Conservation (phyloP, 30 jellyfish, hydroid and myxozoan species). For the Chrysaora quinquecirrha region DNA sequence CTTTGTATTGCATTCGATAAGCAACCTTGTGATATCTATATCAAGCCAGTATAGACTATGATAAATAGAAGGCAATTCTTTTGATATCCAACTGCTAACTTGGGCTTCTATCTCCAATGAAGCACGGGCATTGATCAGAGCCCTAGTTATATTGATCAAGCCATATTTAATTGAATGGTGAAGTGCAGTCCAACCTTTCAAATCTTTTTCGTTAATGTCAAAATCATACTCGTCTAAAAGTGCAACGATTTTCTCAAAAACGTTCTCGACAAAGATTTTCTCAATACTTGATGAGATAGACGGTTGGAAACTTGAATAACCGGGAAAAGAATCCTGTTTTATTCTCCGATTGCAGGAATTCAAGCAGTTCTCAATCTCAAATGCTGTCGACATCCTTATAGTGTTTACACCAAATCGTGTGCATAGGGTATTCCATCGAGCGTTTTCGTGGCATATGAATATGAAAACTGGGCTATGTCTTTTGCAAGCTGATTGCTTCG, state of each 20-base stretch:
- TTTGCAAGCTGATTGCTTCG: background rate
- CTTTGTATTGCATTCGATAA: background rate
- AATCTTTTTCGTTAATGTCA: constrained; percentile 30
- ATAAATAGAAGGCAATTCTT: constrained; percentile 36
- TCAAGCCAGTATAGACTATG: constrained; percentile 46
- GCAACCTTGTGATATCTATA: constrained; percentile 1
- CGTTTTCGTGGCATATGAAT: constrained; percentile 39
- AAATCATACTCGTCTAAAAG: constrained; percentile 34
- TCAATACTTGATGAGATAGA: background rate
- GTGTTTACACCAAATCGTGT: background rate
- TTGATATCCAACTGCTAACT: constrained; percentile 43
- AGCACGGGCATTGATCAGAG: constrained; percentile 23
- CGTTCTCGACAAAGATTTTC: constrained; percentile 11
- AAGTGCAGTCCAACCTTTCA: constrained; percentile 46
- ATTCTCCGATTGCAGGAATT: background rate
- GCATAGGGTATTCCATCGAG: constrained; percentile 15
- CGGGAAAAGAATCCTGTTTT: background rate
- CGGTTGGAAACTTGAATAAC: background rate
- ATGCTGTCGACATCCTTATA: background rate
- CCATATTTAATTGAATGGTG: constrained; percentile 35
- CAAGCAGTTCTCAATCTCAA: background rate
- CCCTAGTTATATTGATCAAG: background rate
- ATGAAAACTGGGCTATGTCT: constrained; percentile 16
- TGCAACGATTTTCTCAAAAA: constrained; percentile 32
- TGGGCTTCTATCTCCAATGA: background rate